A percentile compares a stretch with the other conserved stretches of the same genome.
Evolutionary conservation across 2,888 invertebrate genomes (phyloP).

Genomic region (Drosophila gaucha): DNA sequence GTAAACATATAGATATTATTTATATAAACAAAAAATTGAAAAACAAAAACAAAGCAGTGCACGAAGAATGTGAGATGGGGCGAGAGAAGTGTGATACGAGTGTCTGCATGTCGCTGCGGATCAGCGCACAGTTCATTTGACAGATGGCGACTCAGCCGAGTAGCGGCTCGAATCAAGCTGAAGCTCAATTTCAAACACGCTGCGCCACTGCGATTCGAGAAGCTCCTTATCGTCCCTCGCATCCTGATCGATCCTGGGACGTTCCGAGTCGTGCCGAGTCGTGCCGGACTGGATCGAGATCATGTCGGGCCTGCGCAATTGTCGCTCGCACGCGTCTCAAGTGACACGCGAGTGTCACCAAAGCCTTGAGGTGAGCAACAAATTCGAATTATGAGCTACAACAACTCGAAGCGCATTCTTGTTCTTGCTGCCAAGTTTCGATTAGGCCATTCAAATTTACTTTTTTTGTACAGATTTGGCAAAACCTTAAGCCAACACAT

Average conservation of each 20-base stretch:
- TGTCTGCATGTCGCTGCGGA: conserved; percentile 59
- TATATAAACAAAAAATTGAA: neutral
- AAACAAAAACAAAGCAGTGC: neutral
- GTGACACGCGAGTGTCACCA: conserved; percentile 80
- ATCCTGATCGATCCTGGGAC: conserved; percentile 11
- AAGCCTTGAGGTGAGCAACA: conserved; percentile 39
- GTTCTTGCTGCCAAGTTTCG: conserved; percentile 26
- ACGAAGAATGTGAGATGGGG: conserved; percentile 1
- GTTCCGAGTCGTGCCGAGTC: neutral
- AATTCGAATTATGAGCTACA: conserved; percentile 37
- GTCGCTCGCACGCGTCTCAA: conserved; percentile 84
- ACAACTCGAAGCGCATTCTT: conserved; percentile 33
- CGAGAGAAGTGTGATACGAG: conserved; percentile 62
- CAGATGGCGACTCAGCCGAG: conserved; percentile 44
- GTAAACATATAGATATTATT: conserved; percentile 7
- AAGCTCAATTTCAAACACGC: conserved; percentile 74
- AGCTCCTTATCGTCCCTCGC: conserved; percentile 21
- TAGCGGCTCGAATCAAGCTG: conserved; percentile 54
- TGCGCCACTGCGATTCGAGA: conserved; percentile 32
- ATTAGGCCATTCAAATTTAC: conserved; percentile 61
- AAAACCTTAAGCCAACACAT: too few relatives aligned
- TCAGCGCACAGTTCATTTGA: conserved; percentile 72
- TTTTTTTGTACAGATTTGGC: conserved; percentile 17
- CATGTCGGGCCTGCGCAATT: conserved; percentile 53
- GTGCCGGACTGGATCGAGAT: neutral